Evolutionary conservation across 1,140 invertebrate genomes (phyloP).

Genomic region (Diabrotica undecimpunctata): DNA sequence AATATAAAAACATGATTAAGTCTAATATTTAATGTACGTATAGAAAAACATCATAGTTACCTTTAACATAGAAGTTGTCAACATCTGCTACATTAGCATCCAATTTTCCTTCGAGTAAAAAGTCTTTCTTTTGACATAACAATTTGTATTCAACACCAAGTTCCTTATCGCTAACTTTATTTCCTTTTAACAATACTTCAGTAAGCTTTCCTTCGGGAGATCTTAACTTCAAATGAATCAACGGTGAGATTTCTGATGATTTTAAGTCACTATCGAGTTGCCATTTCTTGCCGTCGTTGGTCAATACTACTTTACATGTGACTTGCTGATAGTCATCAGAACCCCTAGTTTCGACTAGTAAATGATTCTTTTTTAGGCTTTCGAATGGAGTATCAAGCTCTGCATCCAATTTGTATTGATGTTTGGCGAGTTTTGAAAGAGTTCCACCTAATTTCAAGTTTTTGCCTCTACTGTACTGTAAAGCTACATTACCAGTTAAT

Average conservation of each 20-base stretch:
- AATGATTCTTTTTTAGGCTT: conserved; percentile 53
- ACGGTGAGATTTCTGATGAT: conserved; percentile 25
- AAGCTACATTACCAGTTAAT: conserved; percentile 37
- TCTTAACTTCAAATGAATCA: conserved; percentile 41
- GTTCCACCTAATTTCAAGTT: conserved; percentile 47
- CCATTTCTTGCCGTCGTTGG: conserved; percentile 52
- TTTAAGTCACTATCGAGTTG: conserved; percentile 49
- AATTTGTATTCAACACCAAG: conserved; percentile 53
- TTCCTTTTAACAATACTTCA: conserved; percentile 53
- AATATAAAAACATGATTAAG: too few relatives aligned
- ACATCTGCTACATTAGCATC: conserved; percentile 58
- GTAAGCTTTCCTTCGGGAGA: conserved; percentile 51
- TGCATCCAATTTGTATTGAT: conserved; percentile 46
- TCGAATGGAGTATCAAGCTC: conserved; percentile 52
- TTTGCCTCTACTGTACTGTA: conserved; percentile 58
- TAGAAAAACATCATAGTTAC: too few relatives aligned
- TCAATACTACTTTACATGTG: conserved; percentile 46
- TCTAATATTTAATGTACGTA: too few relatives aligned
- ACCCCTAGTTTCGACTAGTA: conserved; percentile 54
- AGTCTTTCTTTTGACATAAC: conserved; percentile 50
- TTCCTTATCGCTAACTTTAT: conserved; percentile 54
- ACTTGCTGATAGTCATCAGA: conserved; percentile 50
- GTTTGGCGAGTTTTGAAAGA: conserved; percentile 44
- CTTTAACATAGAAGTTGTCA: conserved; percentile 63
- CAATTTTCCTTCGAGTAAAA: conserved; percentile 51